Evolutionary conservation across 1,140 invertebrate species (phyloP), one percentile per base, ranked within the genome.

Genomic region (Bombus affinis): DNA sequence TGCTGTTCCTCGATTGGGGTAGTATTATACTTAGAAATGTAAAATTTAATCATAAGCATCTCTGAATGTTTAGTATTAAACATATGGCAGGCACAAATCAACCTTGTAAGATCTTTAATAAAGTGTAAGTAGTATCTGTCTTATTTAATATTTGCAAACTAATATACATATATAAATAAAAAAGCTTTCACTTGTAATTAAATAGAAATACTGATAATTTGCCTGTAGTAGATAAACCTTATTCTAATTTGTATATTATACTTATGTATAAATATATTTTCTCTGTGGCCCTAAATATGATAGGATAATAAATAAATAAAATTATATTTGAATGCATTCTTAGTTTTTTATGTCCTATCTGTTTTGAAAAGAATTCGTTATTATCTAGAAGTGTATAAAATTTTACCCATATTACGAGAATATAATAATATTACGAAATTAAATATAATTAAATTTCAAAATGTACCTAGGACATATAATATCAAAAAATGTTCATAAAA

Each of bases 251-350:
- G 74, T 86, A 86, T 47, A 71, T 86, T 81, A 44, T 53, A 62
- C 12, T 62, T 59, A 72, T 72, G 62, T 79, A 85, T 53, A 81
- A 47, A 59, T 74, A 65, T 65, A 37, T 72, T 73, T 42, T 47
- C 18, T 85, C 12, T 72, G 37, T 78, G 72, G 68, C 68, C 59
- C 57, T 85, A 81, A 85, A 81, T 78, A 47, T 22, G 6, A 15
- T 68, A 74, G 18, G 15, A 35, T 72, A 74, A 74, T 88, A 82
- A 88, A 78, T 88, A 82, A 88, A 86, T 74, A 10, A 72, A 81
- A 53, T 85, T 81, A 76, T 75, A 42, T 85, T 82, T 81, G 12
- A 47, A 22, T 28, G 25, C 15, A 8, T 72, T 42, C 28, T 79
- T 78, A 22, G 2, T n/a, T 2, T n/a, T 62, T 79, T 5, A 42